A percentile compares a stretch with the other conserved stretches of the same genome.
These are phyloP conservation scores for Megalurothrips usitatus DNA, from an alignment of 2,888 invertebrate genomes.

Conservation along the genomic window DNA sequence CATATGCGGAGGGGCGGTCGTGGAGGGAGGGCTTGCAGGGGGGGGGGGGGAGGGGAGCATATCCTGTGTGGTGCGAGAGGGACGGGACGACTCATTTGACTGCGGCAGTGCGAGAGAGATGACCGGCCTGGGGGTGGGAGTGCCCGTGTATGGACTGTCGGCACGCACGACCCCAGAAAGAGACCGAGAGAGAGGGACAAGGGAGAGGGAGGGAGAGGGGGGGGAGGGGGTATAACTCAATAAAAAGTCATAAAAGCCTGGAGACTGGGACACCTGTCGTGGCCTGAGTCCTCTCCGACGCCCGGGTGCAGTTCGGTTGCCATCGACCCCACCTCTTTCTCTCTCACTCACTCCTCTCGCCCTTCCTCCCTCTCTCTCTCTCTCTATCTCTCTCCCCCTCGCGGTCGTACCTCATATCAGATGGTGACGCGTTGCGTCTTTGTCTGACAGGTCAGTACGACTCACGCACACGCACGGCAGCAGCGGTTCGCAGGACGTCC, in stretches of 20 bases:
- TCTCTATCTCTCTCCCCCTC: neutral
- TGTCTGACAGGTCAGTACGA: neutral
- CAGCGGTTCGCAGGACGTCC: no score
- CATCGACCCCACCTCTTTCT: neutral
- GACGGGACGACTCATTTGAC: no score
- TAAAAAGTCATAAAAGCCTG: constrained; percentile 10
- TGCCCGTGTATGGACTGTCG: neutral
- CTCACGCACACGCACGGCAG: neutral
- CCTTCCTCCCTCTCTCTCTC: neutral
- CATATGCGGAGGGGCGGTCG: no score
- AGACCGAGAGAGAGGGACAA: neutral
- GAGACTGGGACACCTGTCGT: constrained; percentile 14
- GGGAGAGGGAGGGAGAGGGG: neutral
- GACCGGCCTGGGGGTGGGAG: no score
- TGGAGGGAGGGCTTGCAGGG: no score
- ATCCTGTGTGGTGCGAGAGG: no score
- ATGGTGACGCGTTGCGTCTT: neutral
- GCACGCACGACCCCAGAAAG: no score
- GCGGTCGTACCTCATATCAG: neutral
- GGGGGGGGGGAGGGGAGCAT: no score
- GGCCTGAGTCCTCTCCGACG: neutral
- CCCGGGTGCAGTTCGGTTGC: neutral
- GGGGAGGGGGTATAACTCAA: neutral
- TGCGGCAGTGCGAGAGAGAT: no score
- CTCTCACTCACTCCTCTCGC: neutral